These are phyloP conservation scores for Lasius fuliginosus DNA, from an alignment of 2,888 invertebrate species.

Conservation along the genomic window DNA sequence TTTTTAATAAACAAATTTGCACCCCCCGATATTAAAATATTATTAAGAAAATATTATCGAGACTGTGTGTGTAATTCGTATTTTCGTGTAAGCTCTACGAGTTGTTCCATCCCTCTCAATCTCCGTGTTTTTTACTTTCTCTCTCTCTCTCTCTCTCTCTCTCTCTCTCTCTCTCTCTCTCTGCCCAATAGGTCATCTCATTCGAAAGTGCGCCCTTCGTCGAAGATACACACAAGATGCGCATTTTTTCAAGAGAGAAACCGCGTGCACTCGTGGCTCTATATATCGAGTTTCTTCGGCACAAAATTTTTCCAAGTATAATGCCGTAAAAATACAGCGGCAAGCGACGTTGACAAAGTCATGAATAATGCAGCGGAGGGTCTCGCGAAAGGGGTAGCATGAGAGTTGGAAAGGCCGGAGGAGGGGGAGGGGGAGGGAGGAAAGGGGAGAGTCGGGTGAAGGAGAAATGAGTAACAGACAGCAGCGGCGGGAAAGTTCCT, in stretches of 20 bases:
- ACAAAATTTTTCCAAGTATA: constrained; percentile 70
- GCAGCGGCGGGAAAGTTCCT: constrained; percentile 53
- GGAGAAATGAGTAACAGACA: constrained; percentile 73
- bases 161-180: background rate
- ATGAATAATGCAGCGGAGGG: constrained; percentile 79
- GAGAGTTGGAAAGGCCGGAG: background rate
- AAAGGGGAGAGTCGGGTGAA: constrained; percentile 47
- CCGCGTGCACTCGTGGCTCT: constrained; percentile 61
- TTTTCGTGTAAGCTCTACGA: background rate
- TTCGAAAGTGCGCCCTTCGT: background rate
- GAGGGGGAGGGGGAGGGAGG: background rate
- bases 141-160: background rate
- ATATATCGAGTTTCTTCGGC: constrained; percentile 69
- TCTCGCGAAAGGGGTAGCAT: background rate
- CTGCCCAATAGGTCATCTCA: background rate
- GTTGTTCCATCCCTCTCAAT: background rate
- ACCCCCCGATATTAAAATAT: background rate
- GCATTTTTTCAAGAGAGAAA: constrained; percentile 16
- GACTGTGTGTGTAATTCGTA: background rate
- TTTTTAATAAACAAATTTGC: background rate
- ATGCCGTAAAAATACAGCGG: constrained; percentile 79
- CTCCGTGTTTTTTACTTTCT: background rate
- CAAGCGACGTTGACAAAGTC: constrained; percentile 78
- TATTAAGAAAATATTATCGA: background rate
- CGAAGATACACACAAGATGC: constrained; percentile 27